A percentile compares a stretch with the other conserved stretches of the same genome.
Conservation (phyloP, 2,113 vertebrate genomes). For the Manacus vitellinus region DNA sequence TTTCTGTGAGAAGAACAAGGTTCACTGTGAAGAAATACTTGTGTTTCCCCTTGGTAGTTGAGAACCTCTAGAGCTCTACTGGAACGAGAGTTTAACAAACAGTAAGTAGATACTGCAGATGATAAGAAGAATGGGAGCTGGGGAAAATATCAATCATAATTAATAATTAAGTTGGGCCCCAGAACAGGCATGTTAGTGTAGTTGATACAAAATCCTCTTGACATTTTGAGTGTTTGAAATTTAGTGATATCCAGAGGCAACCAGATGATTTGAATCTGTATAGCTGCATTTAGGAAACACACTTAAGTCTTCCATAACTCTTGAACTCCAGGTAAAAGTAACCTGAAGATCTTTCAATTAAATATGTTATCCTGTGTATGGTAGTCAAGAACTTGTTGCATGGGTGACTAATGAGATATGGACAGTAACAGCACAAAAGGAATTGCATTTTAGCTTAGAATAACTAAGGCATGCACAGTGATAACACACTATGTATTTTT, state of each 20-base stretch:
- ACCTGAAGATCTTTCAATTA: neutral
- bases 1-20: neutral
- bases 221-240: neutral
- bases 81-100: neutral
- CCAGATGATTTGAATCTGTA: neutral
- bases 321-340: neutral
- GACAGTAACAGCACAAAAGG: neutral
- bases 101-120: neutral
- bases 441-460: neutral
- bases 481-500: neutral
- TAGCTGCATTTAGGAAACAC: neutral
- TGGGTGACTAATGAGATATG: neutral
- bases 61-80: too few relatives aligned
- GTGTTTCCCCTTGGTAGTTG: too few relatives aligned
- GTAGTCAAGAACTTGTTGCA: neutral
- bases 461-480: neutral
- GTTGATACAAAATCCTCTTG: neutral
- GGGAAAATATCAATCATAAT: neutral
- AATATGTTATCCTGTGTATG: neutral
- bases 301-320: neutral
- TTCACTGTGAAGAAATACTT: neutral
- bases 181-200: neutral
- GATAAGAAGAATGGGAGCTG: neutral
- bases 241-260: neutral
- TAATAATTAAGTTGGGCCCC: neutral